A percentile compares a stretch with the other conserved stretches of the same genome.
Evolutionary conservation across 2,797 vertebrate genomes (phyloP).

Genomic region (Sebastes cheni): DNA sequence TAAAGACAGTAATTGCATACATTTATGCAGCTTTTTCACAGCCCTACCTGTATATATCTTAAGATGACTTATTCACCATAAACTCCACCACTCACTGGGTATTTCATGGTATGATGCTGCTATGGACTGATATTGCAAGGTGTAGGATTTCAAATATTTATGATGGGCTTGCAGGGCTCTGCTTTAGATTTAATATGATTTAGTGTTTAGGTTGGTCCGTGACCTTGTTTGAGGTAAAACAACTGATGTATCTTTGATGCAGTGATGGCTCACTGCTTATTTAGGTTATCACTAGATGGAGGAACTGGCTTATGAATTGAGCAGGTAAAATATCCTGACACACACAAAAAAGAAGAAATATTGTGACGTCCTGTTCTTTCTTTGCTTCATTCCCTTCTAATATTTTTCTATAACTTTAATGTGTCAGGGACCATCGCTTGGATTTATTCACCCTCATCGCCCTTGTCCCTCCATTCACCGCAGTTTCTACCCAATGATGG

Average conservation of each 20-base stretch:
- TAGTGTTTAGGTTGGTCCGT: constrained; percentile 19
- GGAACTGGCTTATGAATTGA: neutral
- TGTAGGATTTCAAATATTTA: constrained; percentile 34
- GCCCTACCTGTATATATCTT: neutral
- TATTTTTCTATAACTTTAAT: constrained; percentile 19
- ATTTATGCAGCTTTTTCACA: neutral
- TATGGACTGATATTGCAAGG: constrained; percentile 12
- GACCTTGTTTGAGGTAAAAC: constrained; percentile 29
- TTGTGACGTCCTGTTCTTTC: neutral
- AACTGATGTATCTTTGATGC: constrained; percentile 1
- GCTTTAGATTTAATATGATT: constrained; percentile 37
- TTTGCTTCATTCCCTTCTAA: constrained; percentile 10
- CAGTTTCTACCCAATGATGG: constrained; percentile 44
- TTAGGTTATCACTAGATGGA: constrained; percentile 7
- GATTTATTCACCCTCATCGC: constrained; percentile 34
- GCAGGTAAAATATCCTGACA: constrained; percentile 1
- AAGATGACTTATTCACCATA: neutral
- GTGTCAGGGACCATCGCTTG: neutral
- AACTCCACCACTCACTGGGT: constrained; percentile 4
- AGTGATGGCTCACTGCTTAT: constrained; percentile 17
- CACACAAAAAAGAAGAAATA: constrained; percentile 8
- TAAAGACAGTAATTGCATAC: neutral
- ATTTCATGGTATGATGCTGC: constrained; percentile 31
- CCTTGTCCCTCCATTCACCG: constrained; percentile 28
- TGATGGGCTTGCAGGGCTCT: constrained; percentile 12